Evolutionary conservation across 2,113 vertebrate species (phyloP).

Genomic region (Stercorarius parasiticus): DNA sequence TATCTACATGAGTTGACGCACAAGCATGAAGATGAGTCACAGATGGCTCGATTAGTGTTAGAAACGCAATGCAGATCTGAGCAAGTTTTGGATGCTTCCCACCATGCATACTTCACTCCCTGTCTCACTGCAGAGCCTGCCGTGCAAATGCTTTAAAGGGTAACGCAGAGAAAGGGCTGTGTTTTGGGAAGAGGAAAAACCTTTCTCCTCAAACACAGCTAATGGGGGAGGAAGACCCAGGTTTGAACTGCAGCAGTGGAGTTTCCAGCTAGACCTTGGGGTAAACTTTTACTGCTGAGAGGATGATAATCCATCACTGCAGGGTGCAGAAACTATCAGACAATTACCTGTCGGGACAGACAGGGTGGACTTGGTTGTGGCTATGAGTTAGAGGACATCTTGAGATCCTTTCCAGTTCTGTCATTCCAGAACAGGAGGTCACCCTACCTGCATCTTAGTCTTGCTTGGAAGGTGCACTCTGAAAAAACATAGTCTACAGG

Average conservation of each 20-base stretch:
- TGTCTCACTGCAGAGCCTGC: conserved; percentile 25
- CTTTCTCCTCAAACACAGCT: neutral
- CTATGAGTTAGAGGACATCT: neutral
- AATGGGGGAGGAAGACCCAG: neutral
- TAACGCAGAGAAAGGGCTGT: neutral
- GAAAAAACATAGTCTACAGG: neutral
- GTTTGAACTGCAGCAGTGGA: neutral
- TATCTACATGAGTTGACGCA: neutral
- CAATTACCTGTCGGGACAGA: neutral
- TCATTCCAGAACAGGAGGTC: neutral
- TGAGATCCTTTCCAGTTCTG: neutral
- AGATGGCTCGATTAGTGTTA: neutral
- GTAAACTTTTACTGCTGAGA: neutral
- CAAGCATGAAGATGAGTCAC: conserved; percentile 25
- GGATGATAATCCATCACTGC: neutral
- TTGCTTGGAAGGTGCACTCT: neutral
- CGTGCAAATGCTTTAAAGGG: neutral
- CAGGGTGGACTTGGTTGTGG: neutral
- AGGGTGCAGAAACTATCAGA: neutral
- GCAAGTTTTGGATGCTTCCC: conserved; percentile 32
- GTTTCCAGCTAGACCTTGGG: neutral
- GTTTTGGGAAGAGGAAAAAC: neutral
- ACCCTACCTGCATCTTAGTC: neutral
- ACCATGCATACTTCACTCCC: neutral
- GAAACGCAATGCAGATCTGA: neutral